A percentile compares a stretch with the other conserved stretches of the same genome.
phyloP scores from a whole-genome alignment of 92 coral and sea anemone species.

The Hydrozoanthus gracilis region DNA sequence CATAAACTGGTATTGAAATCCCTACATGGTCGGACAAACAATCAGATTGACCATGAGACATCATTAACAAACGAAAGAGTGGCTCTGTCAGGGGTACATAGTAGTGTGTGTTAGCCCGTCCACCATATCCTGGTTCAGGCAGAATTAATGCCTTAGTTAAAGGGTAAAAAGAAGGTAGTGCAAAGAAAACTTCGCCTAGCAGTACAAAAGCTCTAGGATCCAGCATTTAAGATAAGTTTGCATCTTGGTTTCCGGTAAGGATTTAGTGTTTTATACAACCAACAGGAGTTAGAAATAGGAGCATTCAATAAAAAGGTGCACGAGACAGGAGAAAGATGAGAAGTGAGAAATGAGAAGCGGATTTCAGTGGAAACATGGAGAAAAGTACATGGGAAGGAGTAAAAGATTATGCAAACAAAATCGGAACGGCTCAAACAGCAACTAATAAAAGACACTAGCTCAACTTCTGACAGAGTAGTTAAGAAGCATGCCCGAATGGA shows the following conservation, averaged over 20 bases:
- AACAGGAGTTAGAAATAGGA: background rate
- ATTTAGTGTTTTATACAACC: background rate
- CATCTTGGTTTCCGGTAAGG: background rate
- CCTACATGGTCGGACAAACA: no score
- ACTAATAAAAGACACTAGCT: background rate
- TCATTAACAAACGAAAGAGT: no score
- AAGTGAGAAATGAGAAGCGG: constrained; percentile 69
- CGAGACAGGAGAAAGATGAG: constrained; percentile 73
- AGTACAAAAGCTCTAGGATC: no score
- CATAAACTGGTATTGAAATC: no score
- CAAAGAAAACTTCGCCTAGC: no score
- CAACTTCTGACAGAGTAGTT: background rate
- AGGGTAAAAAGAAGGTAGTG: no score
- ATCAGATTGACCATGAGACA: no score
- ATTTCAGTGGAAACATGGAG: constrained; percentile 97
- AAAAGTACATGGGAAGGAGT: constrained; percentile 65
- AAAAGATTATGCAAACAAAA: background rate
- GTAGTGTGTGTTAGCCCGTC: no score
- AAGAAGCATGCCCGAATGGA: background rate
- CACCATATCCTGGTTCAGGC: no score
- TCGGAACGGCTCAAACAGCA: background rate
- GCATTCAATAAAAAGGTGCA: background rate
- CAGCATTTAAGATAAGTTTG: background rate
- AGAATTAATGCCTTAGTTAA: no score
- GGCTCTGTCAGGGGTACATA: no score